Base-by-base conservation (phyloP, 1,140 invertebrate genomes). In the Plodia interpunctella region DNA sequence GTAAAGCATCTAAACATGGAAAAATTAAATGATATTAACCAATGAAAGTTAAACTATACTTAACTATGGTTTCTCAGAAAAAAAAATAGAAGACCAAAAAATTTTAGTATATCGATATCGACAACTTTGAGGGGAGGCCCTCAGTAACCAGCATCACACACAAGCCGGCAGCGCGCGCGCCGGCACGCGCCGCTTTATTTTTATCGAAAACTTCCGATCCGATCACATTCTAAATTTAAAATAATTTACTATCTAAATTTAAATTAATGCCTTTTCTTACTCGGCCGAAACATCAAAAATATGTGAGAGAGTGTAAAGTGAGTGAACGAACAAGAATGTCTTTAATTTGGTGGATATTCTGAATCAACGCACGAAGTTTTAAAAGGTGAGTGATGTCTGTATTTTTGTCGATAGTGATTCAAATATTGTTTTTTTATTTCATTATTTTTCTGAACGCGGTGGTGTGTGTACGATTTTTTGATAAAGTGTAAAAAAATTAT, bases 171-270 rank as follows among this genome's bases (percentile, higher is more conserved):
- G 57, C 51, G 61, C 61, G 50, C 44, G 57, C 57, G 61, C 57
- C 18, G 55, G 49, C 57, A 63, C 62, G 57, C 62, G 62, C 54
- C 57, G 52, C 9, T 50, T 44, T 63, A 63, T 63, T 63, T 63
- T 55, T 58, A 58, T 19, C 62, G 57, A 59, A 63, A 49, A 59
- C 62, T 63, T 63, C 62, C 62, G 62, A 63, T 57, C 62, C 57
- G 55, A 52, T 57, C 54, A 52, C 61, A 53, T 55, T 62, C 20
- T 50, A 49, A 57, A 57, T 53, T 53, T 52, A 49, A 53, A 25
- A 13, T 44, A 62, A 51, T 50, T n/a, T n/a, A n/a, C n/a, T n/a
- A n/a, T n/a, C n/a, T n/a, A n/a, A n/a, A n/a, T 53, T 53, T 52
- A 49, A 53, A 25, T 18, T 44, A 62, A 51, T 50, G 20, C 11